phyloP scores from a whole-genome alignment of 2,797 vertebrate species.

The Micropoecilia bifurca region DNA sequence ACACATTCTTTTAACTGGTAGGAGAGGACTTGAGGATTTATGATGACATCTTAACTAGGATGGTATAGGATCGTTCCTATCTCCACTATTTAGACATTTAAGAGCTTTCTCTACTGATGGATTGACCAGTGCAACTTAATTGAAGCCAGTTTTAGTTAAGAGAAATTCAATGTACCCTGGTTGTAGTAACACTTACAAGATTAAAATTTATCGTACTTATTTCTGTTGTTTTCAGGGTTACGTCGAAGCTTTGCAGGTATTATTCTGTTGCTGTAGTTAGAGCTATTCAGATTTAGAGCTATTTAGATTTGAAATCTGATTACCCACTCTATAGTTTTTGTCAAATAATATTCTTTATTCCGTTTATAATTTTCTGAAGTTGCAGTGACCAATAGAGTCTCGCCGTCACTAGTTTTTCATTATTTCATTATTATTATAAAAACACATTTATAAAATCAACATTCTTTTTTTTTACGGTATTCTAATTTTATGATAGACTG shows the following conservation, averaged over 20 bases:
- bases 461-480: not conserved
- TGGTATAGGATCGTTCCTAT: constrained; percentile 24
- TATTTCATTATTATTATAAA: too few species aligned
- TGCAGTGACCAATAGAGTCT: not conserved
- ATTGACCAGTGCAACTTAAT: not conserved
- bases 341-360: not conserved
- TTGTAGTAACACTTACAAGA: constrained; percentile 14
- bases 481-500: not conserved
- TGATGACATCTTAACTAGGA: constrained; percentile 50
- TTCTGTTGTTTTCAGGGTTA: not conserved
- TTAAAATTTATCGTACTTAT: not conserved
- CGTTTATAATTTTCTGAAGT: not conserved
- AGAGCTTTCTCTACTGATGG: constrained; percentile 19
- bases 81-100: constrained; percentile 32
- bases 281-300: not conserved
- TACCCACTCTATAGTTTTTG: not conserved
- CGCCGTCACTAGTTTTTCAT: not conserved
- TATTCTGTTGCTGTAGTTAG: not conserved
- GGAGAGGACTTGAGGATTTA: constrained; percentile 50
- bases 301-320: not conserved
- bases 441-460: too few species aligned
- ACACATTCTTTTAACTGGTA: constrained; percentile 39
- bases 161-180: constrained; percentile 17
- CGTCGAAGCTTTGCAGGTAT: not conserved
- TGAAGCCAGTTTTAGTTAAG: constrained; percentile 7